Evolutionary conservation across 2,797 vertebrate species (phyloP).

Genomic region (Hozukius guyotensis): DNA sequence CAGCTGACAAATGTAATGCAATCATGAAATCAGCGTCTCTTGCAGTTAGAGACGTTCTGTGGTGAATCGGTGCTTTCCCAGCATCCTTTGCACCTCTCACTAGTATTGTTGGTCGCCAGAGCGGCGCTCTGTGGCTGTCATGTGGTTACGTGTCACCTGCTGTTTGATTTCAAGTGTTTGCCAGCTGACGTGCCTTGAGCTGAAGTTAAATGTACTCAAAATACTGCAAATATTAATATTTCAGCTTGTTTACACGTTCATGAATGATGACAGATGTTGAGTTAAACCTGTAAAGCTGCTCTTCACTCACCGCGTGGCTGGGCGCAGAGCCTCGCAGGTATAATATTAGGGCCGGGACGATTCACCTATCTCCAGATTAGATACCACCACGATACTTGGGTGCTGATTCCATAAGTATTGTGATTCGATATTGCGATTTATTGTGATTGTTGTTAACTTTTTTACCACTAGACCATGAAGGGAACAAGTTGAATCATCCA

Average conservation of each 20-base stretch:
- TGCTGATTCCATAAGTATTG: too few species aligned
- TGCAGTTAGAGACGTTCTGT: not conserved
- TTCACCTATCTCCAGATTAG: too few species aligned
- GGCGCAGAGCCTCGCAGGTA: too few species aligned
- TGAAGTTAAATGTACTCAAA: not conserved
- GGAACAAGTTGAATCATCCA: too few species aligned
- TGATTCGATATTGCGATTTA: too few species aligned
- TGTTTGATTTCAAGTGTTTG: slow-evolving; percentile 14
- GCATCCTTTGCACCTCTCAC: not conserved
- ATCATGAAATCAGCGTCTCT: not conserved
- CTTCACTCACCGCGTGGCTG: too few species aligned
- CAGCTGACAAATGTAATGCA: not conserved
- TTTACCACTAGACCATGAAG: too few species aligned
- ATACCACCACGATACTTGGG: too few species aligned
- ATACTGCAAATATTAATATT: not conserved
- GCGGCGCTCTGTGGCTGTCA: not conserved
- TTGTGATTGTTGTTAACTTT: too few species aligned
- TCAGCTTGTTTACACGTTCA: not conserved
- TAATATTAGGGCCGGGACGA: too few species aligned
- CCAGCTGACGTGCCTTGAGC: not conserved
- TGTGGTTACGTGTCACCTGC: slow-evolving; percentile 6
- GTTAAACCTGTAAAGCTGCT: not conserved
- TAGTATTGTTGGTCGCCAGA: not conserved
- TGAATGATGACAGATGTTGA: not conserved
- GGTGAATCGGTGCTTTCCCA: not conserved